Percentiles rank a stretch among this genome's conserved stretches.
Evolutionary conservation across 2,113 vertebrate genomes (phyloP).

Genomic region (mouse (Mus musculus)): DNA sequence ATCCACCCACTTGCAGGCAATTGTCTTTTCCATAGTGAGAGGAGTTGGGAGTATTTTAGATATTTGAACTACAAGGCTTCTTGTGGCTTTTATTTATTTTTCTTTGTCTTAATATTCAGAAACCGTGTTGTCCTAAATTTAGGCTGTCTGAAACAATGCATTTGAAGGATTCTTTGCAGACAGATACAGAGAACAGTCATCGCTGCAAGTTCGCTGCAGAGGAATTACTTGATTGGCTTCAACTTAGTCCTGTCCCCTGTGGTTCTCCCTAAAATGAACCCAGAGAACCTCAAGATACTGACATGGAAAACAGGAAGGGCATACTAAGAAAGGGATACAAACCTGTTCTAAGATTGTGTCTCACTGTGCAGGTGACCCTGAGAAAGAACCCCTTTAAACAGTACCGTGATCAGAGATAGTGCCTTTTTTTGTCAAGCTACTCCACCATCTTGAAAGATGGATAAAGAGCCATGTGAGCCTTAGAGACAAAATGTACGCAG

Average conservation of each 20-base stretch:
- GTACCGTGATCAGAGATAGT: neutral
- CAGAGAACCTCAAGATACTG: slow-evolving; percentile 8
- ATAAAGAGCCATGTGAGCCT: neutral
- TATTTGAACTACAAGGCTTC: slow-evolving; percentile 65
- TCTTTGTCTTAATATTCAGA: slow-evolving; percentile 62
- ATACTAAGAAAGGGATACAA: neutral
- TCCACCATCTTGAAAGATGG: neutral
- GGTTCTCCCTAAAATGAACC: slow-evolving; percentile 33
- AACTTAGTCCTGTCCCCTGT: neutral
- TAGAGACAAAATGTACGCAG: neutral
- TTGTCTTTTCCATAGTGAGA: neutral
- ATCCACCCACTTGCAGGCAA: neutral
- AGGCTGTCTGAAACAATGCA: slow-evolving; percentile 30
- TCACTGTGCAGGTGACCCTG: slow-evolving; percentile 1
- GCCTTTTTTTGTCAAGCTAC: neutral
- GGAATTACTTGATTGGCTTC: slow-evolving; percentile 42
- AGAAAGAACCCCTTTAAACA: slow-evolving; percentile 19
- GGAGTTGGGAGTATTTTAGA: slow-evolving; percentile 39
- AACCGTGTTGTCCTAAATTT: slow-evolving; percentile 63
- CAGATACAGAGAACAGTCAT: slow-evolving; percentile 32
- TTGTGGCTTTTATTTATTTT: slow-evolving; percentile 56
- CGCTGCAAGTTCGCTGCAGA: slow-evolving; percentile 5
- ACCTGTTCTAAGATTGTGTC: slow-evolving; percentile 6
- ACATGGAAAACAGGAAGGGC: neutral
- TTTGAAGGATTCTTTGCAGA: slow-evolving; percentile 47